Base-by-base conservation (phyloP, 2,888 invertebrate species). In the Meliscaeva auricollis region DNA sequence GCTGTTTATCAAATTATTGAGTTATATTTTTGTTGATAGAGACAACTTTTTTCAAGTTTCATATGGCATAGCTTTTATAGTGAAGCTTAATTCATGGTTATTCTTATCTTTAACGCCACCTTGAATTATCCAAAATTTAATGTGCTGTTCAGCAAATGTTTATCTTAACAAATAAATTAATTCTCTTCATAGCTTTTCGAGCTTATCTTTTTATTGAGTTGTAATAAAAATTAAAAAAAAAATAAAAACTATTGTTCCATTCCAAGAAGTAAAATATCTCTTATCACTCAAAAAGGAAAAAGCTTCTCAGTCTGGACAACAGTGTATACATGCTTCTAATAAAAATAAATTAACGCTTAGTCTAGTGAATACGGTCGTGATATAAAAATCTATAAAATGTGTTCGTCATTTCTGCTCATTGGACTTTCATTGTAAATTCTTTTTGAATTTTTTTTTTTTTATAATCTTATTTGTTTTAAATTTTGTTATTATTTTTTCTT, bases 261-360 rank as follows among this genome's bases (percentile, higher is more conserved):
- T 50, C 15, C 48, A 9, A 17, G 15, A 5, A n/a, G 20, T 9
- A 15, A 22, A 3, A 15, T 20, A 22, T 38, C 9, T 17, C 41
- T 30, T 62, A 62, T 62, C 44, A 44, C 11, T 41, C 38, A 20
- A n/a, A 38, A 62, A 22, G 6, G 30, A 15, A 62, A 9, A 62
- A 22, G 7, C 9, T 9, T 62, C 17, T 15, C n/a, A n/a, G n/a
- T n/a, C n/a, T n/a, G n/a, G n/a, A n/a, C n/a, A n/a, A n/a, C n/a
- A n/a, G n/a, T n/a, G n/a, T n/a, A 60, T 8, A 26, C 38, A 9
- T 38, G 9, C 38, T 9, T 11, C 11, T 38, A 13, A 38, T 9
- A 38, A 13, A 17, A 15, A 1, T 4, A 46, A 30, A 22, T 11
- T 7, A 17, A 11, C 26, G n/a, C 13, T 60, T 44, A 62, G 44